A percentile compares a stretch with the other conserved stretches of the same genome.
These are phyloP conservation scores for Thalassoma bifasciatum DNA, from an alignment of 2,113 vertebrate species.

Conservation along the genomic window DNA sequence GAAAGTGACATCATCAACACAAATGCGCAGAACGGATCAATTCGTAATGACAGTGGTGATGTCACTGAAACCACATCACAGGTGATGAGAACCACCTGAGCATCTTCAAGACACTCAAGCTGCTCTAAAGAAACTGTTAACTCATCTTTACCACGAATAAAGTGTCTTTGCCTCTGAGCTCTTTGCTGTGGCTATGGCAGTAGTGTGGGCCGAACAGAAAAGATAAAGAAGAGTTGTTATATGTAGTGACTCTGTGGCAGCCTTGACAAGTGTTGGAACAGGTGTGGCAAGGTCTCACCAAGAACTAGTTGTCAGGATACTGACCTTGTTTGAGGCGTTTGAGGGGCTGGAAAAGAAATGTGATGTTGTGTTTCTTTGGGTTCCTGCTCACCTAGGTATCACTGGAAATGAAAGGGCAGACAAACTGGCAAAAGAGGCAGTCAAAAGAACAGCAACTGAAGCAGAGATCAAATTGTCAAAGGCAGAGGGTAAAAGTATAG, in stretches of 20 bases:
- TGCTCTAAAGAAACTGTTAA: too few relatives aligned
- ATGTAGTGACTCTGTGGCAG: neutral
- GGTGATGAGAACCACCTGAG: too few relatives aligned
- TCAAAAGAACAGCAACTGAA: neutral
- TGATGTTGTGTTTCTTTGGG: neutral
- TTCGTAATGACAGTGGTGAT: too few relatives aligned
- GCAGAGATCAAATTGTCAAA: neutral
- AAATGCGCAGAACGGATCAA: too few relatives aligned
- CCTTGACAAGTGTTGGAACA: neutral
- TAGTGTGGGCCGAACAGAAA: neutral
- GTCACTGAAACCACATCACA: too few relatives aligned
- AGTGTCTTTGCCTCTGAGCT: too few relatives aligned
- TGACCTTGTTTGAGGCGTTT: neutral
- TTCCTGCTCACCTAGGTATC: neutral
- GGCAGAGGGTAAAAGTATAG: neutral
- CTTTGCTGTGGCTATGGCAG: too few relatives aligned
- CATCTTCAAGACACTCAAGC: too few relatives aligned
- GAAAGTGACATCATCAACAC: too few relatives aligned
- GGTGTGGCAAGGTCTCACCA: neutral
- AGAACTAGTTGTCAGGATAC: neutral
- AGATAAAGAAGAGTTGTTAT: neutral
- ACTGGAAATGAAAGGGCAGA: neutral
- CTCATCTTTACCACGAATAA: too few relatives aligned
- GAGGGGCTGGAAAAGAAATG: neutral
- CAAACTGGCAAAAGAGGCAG: neutral